Evolutionary conservation across 2,888 invertebrate species (phyloP).

Genomic region (Sericinus montela): DNA sequence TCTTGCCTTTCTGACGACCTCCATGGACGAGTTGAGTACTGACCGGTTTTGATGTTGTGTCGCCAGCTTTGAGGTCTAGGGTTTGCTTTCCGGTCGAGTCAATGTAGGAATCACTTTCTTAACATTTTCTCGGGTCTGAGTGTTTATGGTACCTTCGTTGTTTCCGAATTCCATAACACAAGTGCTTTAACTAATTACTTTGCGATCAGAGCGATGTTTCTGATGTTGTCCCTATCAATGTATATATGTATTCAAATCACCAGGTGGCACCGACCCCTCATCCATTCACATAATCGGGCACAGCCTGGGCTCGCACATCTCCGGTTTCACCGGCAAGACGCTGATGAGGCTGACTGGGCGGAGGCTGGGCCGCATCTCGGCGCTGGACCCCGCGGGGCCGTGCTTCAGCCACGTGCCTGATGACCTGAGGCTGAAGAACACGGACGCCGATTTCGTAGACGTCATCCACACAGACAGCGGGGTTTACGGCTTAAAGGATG

Average conservation of each 20-base stretch:
- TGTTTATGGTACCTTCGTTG: no score
- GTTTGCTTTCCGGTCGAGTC: no score
- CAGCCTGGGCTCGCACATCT: conserved; percentile 65
- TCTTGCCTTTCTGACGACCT: no score
- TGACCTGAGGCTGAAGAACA: conserved; percentile 35
- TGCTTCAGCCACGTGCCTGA: conserved; percentile 54
- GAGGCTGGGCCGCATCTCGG: conserved; percentile 50
- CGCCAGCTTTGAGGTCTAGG: no score
- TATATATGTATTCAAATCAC: not conserved
- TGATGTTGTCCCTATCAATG: no score
- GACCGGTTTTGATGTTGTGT: no score
- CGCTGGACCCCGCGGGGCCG: conserved; percentile 67
- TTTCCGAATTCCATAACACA: no score
- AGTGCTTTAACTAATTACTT: no score
- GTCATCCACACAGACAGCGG: conserved; percentile 59
- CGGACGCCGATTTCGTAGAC: conserved; percentile 57
- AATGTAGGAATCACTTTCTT: no score
- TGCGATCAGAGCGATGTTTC: no score
- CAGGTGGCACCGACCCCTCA: conserved; percentile 48
- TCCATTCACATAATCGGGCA: conserved; percentile 63
- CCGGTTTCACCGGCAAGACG: conserved; percentile 54
- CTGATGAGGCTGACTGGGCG: conserved; percentile 43
- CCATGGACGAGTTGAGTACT: no score
- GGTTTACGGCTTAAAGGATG: conserved; percentile 48
- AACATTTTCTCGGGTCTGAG: no score